Conservation (phyloP, 2,797 vertebrate genomes). For the Eidolon dupreanum region DNA sequence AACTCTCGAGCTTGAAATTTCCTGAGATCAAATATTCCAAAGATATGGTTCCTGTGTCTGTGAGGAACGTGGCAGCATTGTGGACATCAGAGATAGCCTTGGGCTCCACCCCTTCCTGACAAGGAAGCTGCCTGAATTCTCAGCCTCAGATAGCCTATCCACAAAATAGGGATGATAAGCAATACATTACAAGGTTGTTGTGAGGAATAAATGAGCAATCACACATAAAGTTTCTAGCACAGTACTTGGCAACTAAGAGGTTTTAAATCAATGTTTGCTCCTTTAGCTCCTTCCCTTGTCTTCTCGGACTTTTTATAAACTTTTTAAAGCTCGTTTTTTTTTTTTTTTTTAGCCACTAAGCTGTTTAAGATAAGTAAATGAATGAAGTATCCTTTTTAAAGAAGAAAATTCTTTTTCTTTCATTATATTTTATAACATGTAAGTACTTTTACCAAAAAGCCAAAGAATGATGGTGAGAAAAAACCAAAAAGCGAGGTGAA, state of each 20-base stretch:
- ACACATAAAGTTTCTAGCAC: background rate
- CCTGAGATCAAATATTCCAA: constrained; percentile 23
- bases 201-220: background rate
- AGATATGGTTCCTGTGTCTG: background rate
- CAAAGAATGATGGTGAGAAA: background rate
- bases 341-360: background rate
- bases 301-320: background rate
- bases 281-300: background rate
- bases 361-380: background rate
- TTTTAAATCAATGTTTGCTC: background rate
- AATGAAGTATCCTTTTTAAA: background rate
- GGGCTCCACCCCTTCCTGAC: background rate
- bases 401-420: constrained; percentile 20
- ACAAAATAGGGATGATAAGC: background rate
- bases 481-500: background rate
- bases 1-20: constrained; percentile 42
- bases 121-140: background rate
- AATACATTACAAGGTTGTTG: background rate
- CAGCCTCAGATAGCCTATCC: background rate
- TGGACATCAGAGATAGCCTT: background rate
- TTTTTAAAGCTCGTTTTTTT: background rate
- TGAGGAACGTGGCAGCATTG: background rate
- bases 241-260: background rate
- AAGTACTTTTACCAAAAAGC: background rate
- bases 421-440: background rate